Base-by-base conservation (phyloP, 2,888 invertebrate species). In the Cataglyphis cursor region DNA sequence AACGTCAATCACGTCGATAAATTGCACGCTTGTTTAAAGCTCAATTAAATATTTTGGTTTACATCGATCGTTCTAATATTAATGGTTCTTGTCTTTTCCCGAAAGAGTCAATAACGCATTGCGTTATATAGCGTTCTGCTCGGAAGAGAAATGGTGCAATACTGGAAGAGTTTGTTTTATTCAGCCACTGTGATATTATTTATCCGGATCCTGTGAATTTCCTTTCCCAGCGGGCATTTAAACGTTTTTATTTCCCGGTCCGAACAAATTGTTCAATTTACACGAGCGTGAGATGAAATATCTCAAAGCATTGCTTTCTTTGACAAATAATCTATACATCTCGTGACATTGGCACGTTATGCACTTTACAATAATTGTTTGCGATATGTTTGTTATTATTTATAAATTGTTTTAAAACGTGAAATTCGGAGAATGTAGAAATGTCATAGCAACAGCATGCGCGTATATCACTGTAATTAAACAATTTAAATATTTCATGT, bases 31-130 rank as follows among this genome's bases (percentile, higher is more conserved):
- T 31, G 8, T 74, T 15, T 0, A 24, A 31, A 21, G 28, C 9
- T 48, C n/a, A 28, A 66, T 28, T n/a, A 51, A 51, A 9, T n/a
- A 24, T 18, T 66, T 41, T n/a, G 18, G 4, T 5, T 44, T n/a
- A 5, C 9, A 48, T 68, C 41, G 21, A 8, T 51, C 38, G 21
- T 51, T 15, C 4, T n/a, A 8, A 9, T 24, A 15, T 21, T 41
- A 65, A 61, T 31, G 10, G 3, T 9, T 12, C 28, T 3, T 3
- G 12, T 54, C 0, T 28, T 18, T 4, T 28, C 4, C 5, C 59
- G 6, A 6, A 76, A 54, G 54, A 66, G 38, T 66, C 66, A 41
- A 31, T 68, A 76, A 68, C 5, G 66, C 66, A 38, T 28, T 28
- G 28, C 64, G 24, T 28, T 57, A 18, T 66, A 21, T 8, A 35